Conservation (phyloP, 1,140 invertebrate genomes). For the Physella acuta region DNA sequence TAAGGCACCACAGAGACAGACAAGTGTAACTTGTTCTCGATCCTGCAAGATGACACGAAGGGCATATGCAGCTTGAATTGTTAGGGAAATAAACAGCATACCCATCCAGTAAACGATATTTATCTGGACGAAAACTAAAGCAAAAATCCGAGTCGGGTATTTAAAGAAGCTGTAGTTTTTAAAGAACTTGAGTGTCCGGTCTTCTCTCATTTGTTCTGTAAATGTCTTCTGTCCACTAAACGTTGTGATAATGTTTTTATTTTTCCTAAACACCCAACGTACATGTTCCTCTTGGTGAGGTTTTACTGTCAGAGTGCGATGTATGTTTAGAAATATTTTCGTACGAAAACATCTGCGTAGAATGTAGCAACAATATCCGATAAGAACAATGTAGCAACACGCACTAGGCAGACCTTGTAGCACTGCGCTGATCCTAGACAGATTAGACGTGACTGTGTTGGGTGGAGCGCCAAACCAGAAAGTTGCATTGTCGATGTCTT, state of each 20-base stretch:
- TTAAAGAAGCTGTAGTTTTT: conserved; percentile 21
- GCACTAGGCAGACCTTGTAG: conserved; percentile 20
- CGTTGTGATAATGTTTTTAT: neutral
- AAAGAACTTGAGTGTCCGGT: neutral
- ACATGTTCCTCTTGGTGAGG: conserved; percentile 11
- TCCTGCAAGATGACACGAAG: neutral
- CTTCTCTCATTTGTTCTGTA: conserved; percentile 1
- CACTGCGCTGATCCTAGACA: neutral
- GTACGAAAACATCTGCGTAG: conserved; percentile 10
- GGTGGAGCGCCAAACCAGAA: neutral
- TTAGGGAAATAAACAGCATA: neutral
- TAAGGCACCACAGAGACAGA: neutral
- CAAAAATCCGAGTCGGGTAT: conserved; percentile 21
- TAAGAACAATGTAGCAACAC: conserved; percentile 19
- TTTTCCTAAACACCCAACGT: conserved; percentile 5
- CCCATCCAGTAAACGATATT: conserved; percentile 27
- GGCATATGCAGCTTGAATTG: neutral
- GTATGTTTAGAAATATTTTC: conserved; percentile 10
- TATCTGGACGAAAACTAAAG: conserved; percentile 25
- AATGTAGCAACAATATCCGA: conserved; percentile 10
- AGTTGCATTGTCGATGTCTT: neutral
- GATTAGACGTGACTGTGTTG: too few species aligned
- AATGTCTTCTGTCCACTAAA: neutral
- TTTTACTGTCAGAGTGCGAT: neutral
- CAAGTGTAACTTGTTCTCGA: neutral